Conservation (phyloP, 1,140 invertebrate species). For the Apis mellifera region DNA sequence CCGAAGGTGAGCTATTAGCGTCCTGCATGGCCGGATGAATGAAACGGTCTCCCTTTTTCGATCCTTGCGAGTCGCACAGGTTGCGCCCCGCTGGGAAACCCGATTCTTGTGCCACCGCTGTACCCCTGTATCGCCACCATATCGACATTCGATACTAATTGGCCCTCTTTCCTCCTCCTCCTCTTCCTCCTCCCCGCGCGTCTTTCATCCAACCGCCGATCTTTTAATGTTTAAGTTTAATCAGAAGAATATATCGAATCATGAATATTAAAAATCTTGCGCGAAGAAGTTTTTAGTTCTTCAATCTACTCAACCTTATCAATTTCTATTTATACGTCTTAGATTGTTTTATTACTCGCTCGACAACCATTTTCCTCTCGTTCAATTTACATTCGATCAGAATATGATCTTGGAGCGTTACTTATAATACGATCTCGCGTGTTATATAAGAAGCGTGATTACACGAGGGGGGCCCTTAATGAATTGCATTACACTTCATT, state of each 20-base stretch:
- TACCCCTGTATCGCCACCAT: conserved; percentile 57
- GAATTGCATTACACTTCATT: conserved; percentile 51
- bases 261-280: too few relatives aligned
- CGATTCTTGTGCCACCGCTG: conserved; percentile 67
- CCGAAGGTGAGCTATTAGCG: conserved; percentile 71
- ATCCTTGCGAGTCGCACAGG: conserved; percentile 71
- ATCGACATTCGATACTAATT: conserved; percentile 81
- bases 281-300: too few relatives aligned
- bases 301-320: too few relatives aligned
- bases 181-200: not conserved
- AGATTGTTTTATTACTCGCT: too few relatives aligned
- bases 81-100: conserved; percentile 74
- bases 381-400: too few relatives aligned
- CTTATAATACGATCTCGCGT: not conserved
- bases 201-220: not conserved
- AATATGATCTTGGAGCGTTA: not conserved
- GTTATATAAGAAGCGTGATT: conserved; percentile 51
- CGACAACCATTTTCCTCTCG: too few relatives aligned
- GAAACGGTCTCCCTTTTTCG: conserved; percentile 69
- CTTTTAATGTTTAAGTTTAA: too few relatives aligned
- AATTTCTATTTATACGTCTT: too few relatives aligned
- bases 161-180: conserved; percentile 53
- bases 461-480: conserved; percentile 64
- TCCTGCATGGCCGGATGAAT: conserved; percentile 69
- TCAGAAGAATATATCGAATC: too few relatives aligned